A percentile compares a stretch with the other conserved stretches of the same genome.
Conservation (phyloP, 2,113 vertebrate species). For the Hippolais icterina region DNA sequence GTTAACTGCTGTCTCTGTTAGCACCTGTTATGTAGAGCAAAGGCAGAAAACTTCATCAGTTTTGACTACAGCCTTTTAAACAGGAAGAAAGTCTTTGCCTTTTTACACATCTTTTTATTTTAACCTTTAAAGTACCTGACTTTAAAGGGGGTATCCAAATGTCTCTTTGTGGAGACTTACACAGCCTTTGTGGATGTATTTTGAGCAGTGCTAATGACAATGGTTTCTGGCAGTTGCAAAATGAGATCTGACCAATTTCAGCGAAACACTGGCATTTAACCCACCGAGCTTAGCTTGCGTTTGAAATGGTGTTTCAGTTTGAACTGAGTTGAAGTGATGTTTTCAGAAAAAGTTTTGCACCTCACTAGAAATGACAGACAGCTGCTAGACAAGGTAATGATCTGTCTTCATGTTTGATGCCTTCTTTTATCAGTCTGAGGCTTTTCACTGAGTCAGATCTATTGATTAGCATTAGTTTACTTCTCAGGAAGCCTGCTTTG, state of each 20-base stretch:
- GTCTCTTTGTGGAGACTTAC: constrained; percentile 23
- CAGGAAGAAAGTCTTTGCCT: background rate
- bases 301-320: constrained; percentile 58
- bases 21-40: background rate
- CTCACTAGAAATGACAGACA: constrained; percentile 41
- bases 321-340: constrained; percentile 41
- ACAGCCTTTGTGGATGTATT: constrained; percentile 32
- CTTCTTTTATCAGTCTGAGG: constrained; percentile 57
- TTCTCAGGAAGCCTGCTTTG: constrained; percentile 60
- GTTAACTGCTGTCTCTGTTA: constrained; percentile 17
- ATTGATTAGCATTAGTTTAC: constrained; percentile 62
- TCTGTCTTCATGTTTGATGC: constrained; percentile 62
- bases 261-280: constrained; percentile 25
- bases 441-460: constrained; percentile 69
- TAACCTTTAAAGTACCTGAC: constrained; percentile 29
- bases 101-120: background rate
- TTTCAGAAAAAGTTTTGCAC: constrained; percentile 55
- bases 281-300: constrained; percentile 8
- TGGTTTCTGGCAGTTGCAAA: constrained; percentile 56
- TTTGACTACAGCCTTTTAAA: background rate
- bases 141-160: constrained; percentile 34
- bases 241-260: constrained; percentile 57
- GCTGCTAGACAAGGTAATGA: constrained; percentile 62
- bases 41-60: background rate
- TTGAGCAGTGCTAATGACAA: constrained; percentile 54